Evolutionary conservation across 2,888 invertebrate species (phyloP).

Genomic region (Cistogaster globosa): DNA sequence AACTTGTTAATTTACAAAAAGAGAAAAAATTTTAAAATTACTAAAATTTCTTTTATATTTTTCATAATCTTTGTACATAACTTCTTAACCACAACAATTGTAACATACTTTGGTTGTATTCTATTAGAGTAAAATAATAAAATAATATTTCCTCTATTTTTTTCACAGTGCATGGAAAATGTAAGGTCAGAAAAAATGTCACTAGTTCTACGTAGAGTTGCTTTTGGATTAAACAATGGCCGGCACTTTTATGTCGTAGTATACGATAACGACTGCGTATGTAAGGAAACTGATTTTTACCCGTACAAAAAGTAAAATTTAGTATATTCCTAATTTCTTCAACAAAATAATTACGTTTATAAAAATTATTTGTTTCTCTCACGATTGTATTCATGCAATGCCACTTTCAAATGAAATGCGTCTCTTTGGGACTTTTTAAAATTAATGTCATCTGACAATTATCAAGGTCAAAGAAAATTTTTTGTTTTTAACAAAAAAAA

Average conservation of each 20-base stretch:
- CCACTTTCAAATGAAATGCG: neutral
- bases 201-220: no score
- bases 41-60: conserved; percentile 15
- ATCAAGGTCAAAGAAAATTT: conserved; percentile 38
- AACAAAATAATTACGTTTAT: neutral
- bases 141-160: no score
- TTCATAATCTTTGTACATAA: conserved; percentile 28
- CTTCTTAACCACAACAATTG: conserved; percentile 16
- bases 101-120: no score
- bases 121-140: no score
- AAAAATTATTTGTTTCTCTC: neutral
- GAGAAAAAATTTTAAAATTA: conserved; percentile 21
- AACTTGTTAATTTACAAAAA: neutral
- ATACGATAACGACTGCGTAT: no score
- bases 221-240: no score
- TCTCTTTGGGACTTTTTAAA: neutral
- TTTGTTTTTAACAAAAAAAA: conserved; percentile 5
- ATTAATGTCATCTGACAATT: conserved; percentile 26
- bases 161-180: no score
- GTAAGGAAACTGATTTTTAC: no score
- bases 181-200: no score
- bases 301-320: no score
- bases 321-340: neutral
- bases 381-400: conserved; percentile 12
- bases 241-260: no score